Base-by-base conservation (phyloP, 2,797 vertebrate genomes). In the Squalus acanthias region DNA sequence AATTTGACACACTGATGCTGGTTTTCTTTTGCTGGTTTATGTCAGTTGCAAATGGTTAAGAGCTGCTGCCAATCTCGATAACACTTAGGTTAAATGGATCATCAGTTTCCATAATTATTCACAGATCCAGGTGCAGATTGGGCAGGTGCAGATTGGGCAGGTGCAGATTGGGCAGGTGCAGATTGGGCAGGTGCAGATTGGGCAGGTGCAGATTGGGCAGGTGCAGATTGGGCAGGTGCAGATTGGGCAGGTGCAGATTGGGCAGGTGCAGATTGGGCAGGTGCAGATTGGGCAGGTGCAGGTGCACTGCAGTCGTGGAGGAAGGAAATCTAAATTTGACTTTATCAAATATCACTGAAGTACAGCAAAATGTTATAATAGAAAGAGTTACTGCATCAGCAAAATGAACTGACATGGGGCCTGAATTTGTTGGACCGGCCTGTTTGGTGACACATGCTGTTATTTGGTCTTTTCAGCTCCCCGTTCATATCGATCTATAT, bases 91-190 rank as follows among this genome's bases (percentile, higher is more conserved):
- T 91, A 91, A 7, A 63, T n/a, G 88, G 88, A 91, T 91, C 88
- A 91, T 33, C 57, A 91, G 63, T 91, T 91, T 91, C 57, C 26
- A 91, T 33, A n/a, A 91, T 91, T 63, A 63, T n/a, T 91, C 88
- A 60, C 87, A 89, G 53, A 13, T 33, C 29, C 88, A 91, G 88
- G 88, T 91, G 88, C 57, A 33, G 88, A 91, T 24, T 60, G 50
- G 53, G 5, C 39, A 39, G 39, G 39, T 39, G 39, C 39, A 39
- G 39, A 39, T 39, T 60, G 53, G 57, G 6, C 88, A 91, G 88
- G 26, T 91, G 88, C 29, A 26, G 87, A 39, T 39, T 60, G 53
- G 57, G 6, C 88, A 91, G 88, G 26, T 91, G 88, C 29, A 26
- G 87, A 39, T 39, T 60, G 53, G 57, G 6, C 88, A 91, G 88